phyloP scores from a whole-genome alignment of 2,113 vertebrate genomes.

The Microcebus griseorufus region DNA sequence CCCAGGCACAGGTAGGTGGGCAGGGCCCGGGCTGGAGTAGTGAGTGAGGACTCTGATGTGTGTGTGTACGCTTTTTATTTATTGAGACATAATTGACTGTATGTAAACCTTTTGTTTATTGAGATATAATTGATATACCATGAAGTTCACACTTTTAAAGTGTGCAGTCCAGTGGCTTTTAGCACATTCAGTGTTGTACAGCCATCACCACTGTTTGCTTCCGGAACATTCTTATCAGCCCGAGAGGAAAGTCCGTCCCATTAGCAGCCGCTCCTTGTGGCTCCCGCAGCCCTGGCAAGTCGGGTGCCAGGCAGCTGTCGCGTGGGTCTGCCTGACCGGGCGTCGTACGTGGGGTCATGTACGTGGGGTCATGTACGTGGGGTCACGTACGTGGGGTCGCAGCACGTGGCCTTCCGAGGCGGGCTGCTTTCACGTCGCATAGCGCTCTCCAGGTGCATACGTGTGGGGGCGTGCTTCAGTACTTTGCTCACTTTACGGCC shows the following conservation, averaged over 20 bases:
- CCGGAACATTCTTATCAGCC: background rate
- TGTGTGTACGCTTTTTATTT: background rate
- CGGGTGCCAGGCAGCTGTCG: fast-evolving
- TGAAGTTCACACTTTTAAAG: background rate
- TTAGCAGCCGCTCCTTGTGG: background rate
- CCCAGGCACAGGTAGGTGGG: background rate
- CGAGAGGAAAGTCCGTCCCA: background rate
- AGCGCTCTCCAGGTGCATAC: fast-evolving
- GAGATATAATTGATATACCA: background rate
- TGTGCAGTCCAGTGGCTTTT: background rate
- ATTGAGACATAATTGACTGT: no score
- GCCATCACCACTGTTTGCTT: background rate
- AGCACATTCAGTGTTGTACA: background rate
- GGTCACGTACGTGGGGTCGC: fast-evolving
- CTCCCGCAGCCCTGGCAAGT: no score
- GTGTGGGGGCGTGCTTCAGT: fast-evolving
- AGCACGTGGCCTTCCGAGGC: fast-evolving
- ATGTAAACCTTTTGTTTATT: background rate
- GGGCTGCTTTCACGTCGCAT: fast-evolving
- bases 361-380: fast-evolving
- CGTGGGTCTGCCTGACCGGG: fast-evolving
- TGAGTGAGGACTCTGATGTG: background rate
- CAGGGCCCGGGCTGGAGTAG: fast-evolving
- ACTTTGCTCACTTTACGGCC: fast-evolving
- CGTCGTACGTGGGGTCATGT: no score